Base-by-base conservation (phyloP, 1,140 invertebrate genomes). In the Plectrocnemia conspersa region DNA sequence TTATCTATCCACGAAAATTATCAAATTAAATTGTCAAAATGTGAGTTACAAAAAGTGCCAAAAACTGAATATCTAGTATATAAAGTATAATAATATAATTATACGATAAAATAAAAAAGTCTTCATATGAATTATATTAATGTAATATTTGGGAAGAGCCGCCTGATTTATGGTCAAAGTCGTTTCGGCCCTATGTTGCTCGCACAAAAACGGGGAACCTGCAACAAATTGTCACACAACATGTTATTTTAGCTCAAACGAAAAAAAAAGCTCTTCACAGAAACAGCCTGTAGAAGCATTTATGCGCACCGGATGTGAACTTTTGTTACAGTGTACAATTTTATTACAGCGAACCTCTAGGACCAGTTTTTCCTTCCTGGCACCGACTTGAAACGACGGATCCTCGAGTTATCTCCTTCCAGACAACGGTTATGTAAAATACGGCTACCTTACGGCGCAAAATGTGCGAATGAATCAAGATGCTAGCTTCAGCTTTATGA, bases 401-500 rank as follows among this genome's bases (percentile, higher is more conserved):
- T 52, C 18, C 47, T 15, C 10, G 42, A 56, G 46, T 56, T 56
- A 60, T 60, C 42, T 47, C 48, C 58, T 53, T 54, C 54, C 52
- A 35, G 49, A 44, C 52, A 36, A 23, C 47, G 49, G 54, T 49
- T 60, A 54, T 54, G 54, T 55, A 54, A 60, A 60, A 54, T 49
- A 59, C 42, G 25, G 29, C 42, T 49, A 41, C 25, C 44, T 33
- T 33, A 16, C 25, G 40, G 32, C 52, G 49, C 33, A 47, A 48
- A 44, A 58, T 44, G 50, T 42, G 58, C 40, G 58, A 56, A 56
- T 52, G 58, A 55, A 52, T 55, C 53, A 52, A 52, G 38, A 53
- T n/a, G n/a, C n/a, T n/a, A n/a, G n/a, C n/a, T n/a, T n/a, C n/a
- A n/a, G n/a, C n/a, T n/a, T n/a, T n/a, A n/a, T n/a, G n/a, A n/a